phyloP scores from a whole-genome alignment of 2,888 invertebrate genomes.

The Lapara coniferarum region DNA sequence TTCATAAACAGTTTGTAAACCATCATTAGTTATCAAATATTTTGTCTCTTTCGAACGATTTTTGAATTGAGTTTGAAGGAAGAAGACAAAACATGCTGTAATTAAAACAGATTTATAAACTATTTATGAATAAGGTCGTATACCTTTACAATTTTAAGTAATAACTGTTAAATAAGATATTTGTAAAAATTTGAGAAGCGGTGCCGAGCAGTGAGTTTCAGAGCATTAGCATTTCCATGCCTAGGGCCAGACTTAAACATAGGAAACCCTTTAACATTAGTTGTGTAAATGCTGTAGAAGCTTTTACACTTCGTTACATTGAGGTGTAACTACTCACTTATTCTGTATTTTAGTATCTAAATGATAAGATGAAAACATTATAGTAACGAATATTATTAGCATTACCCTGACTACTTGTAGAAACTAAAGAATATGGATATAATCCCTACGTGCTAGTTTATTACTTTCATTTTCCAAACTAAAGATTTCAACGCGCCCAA shows the following conservation, averaged over 20 bases:
- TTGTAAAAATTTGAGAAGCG: constrained; percentile 47
- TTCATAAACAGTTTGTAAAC: no score
- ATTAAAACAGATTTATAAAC: no score
- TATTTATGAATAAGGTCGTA: no score
- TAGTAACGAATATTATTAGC: no score
- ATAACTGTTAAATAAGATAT: background rate
- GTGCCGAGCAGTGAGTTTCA: constrained; percentile 28
- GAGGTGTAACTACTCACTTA: background rate
- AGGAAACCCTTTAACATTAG: constrained; percentile 34
- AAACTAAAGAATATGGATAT: no score
- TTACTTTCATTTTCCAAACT: background rate
- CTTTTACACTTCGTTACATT: constrained; percentile 1
- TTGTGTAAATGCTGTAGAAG: constrained; percentile 2
- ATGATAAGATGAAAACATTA: no score
- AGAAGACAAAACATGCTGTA: no score
- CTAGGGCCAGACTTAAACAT: constrained; percentile 43
- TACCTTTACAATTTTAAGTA: background rate
- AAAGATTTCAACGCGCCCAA: background rate
- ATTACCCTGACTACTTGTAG: no score
- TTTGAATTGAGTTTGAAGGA: no score
- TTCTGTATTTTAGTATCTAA: background rate
- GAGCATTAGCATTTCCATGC: constrained; percentile 49
- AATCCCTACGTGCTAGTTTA: no score
- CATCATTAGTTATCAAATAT: no score
- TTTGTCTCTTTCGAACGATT: no score